Percentiles rank a stretch among this genome's conserved stretches.
These are phyloP conservation scores for Nymphalis c-album DNA, from an alignment of 2,888 invertebrate species.

Conservation along the genomic window DNA sequence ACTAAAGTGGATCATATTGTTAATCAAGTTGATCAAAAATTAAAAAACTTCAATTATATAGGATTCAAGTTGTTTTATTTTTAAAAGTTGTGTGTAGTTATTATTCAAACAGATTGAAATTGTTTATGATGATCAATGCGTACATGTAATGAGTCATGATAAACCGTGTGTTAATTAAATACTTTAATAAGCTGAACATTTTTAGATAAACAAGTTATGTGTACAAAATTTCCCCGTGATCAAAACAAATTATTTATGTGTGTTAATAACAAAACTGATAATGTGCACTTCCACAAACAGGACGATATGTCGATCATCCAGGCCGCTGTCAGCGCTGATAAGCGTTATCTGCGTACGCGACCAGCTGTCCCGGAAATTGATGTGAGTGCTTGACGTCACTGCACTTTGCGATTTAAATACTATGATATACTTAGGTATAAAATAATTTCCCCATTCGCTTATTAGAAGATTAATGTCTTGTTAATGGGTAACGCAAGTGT, in stretches of 20 bases:
- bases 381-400: constrained; percentile 49
- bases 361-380: constrained; percentile 69
- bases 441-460: constrained; percentile 35
- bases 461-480: constrained; percentile 11
- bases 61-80: no score
- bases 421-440: constrained; percentile 20
- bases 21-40: no score
- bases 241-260: constrained; percentile 30
- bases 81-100: no score
- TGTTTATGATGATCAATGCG: no score
- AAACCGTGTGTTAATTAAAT: no score
- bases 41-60: no score
- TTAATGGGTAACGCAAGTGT: not conserved
- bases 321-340: constrained; percentile 62
- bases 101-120: no score
- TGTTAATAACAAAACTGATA: constrained; percentile 34
- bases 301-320: constrained; percentile 71
- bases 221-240: not conserved
- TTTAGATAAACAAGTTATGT: not conserved
- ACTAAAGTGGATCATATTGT: no score
- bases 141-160: no score
- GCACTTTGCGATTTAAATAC: constrained; percentile 32
- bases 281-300: constrained; percentile 55
- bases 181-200: not conserved
- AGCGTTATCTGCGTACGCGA: constrained; percentile 61